Conservation (phyloP, 2,113 vertebrate species). For the Passer montanus region DNA sequence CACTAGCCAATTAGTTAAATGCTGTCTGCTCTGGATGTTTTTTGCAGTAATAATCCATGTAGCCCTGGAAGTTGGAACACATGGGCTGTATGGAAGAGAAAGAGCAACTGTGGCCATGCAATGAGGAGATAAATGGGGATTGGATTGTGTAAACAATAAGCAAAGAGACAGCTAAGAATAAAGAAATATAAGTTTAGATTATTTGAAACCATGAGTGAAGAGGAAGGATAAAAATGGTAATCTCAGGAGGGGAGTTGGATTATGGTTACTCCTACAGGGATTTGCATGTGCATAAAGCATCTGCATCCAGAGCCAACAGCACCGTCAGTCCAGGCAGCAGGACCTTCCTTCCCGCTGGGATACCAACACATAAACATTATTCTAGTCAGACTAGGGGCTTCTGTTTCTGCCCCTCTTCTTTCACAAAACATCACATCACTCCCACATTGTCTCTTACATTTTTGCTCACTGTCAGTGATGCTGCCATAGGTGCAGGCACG, state of each 20-base stretch:
- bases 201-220: background rate
- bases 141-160: background rate
- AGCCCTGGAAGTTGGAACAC: background rate
- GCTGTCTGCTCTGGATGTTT: background rate
- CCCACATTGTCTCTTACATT: accelerated
- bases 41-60: background rate
- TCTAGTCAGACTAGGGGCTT: background rate
- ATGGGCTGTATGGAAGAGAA: background rate
- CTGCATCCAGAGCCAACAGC: slow-evolving; percentile 21
- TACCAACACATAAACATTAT: background rate
- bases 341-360: background rate
- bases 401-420: background rate
- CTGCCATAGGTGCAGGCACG: background rate
- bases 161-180: background rate
- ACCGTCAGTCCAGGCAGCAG: background rate
- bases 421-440: background rate
- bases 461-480: background rate
- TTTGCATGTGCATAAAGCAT: background rate
- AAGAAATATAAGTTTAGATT: slow-evolving; percentile 27
- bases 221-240: background rate
- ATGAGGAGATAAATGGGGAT: background rate
- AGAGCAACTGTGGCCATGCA: accelerated
- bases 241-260: background rate
- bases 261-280: background rate
- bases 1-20: background rate